These are phyloP conservation scores for Lemur catta DNA, from an alignment of 2,797 vertebrate species.

Conservation along the genomic window DNA sequence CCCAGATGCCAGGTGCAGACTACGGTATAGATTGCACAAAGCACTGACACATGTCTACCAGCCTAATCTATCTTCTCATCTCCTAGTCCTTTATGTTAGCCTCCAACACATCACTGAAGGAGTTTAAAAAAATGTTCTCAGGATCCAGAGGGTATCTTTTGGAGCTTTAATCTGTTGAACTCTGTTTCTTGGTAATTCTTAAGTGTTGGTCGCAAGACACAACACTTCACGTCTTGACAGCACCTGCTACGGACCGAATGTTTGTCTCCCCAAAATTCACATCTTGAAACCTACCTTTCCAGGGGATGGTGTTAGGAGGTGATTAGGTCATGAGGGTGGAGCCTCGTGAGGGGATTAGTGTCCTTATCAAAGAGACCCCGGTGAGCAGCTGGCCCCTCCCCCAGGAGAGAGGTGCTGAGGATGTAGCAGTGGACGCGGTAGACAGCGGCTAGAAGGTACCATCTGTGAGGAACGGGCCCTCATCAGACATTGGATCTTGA, in stretches of 20 bases:
- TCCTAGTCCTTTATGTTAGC: neutral
- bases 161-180: too few relatives aligned
- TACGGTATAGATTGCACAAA: accelerated
- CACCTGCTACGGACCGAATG: too few relatives aligned
- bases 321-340: neutral
- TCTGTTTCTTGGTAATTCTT: neutral
- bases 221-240: neutral
- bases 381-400: too few relatives aligned
- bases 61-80: neutral
- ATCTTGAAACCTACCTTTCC: too few relatives aligned
- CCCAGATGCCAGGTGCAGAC: neutral
- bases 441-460: neutral
- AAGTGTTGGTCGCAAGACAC: neutral
- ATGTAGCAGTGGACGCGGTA: accelerated
- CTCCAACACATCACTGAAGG: neutral
- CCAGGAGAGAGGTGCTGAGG: too few relatives aligned
- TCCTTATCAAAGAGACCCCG: accelerated
- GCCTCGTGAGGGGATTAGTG: neutral
- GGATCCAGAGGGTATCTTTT: neutral
- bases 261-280: too few relatives aligned
- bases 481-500: neutral
- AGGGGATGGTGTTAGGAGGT: accelerated
- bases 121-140: neutral
- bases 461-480: neutral
- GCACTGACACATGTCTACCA: accelerated